Evolutionary conservation across 1,140 invertebrate genomes (phyloP).

Genomic region (Bradysia coprophila): DNA sequence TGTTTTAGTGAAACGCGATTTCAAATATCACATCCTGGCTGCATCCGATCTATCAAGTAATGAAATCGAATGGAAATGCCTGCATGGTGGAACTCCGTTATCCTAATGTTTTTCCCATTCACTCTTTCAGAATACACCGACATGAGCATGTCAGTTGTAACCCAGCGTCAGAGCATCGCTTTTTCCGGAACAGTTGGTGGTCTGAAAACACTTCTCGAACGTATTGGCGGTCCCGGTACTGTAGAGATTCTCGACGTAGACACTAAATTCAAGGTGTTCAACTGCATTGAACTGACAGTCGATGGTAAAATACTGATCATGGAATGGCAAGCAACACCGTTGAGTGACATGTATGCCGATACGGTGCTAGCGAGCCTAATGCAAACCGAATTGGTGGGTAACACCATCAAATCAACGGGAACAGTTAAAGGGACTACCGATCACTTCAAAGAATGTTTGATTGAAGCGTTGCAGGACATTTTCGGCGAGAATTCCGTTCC

Average conservation of each 20-base stretch:
- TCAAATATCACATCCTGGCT: constrained; percentile 91
- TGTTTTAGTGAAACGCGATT: constrained; percentile 92
- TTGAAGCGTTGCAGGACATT: constrained; percentile 87
- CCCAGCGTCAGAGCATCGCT: constrained; percentile 75
- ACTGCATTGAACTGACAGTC: constrained; percentile 61
- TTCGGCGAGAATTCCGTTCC: constrained; percentile 90
- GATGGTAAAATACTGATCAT: constrained; percentile 70
- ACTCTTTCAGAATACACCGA: constrained; percentile 75
- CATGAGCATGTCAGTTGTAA: constrained; percentile 79
- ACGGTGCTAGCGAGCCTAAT: constrained; percentile 71
- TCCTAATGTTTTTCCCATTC: constrained; percentile 5
- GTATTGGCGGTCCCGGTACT: constrained; percentile 56
- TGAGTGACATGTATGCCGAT: constrained; percentile 97
- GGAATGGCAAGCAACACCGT: constrained; percentile 87
- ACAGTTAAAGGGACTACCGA: constrained; percentile 56
- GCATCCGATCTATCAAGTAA: constrained; percentile 78
- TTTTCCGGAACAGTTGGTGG: constrained; percentile 62
- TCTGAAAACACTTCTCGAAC: constrained; percentile 65
- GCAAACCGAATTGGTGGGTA: constrained; percentile 50
- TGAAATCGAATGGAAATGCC: constrained; percentile 11
- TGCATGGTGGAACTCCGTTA: not conserved
- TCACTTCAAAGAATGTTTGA: constrained; percentile 83
- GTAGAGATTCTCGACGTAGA: constrained; percentile 52
- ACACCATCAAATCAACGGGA: constrained; percentile 34
- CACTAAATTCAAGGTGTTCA: constrained; percentile 55